A percentile compares a stretch with the other conserved stretches of the same genome.
Conservation (phyloP, 2,888 invertebrate genomes). For the Phortica magna region DNA sequence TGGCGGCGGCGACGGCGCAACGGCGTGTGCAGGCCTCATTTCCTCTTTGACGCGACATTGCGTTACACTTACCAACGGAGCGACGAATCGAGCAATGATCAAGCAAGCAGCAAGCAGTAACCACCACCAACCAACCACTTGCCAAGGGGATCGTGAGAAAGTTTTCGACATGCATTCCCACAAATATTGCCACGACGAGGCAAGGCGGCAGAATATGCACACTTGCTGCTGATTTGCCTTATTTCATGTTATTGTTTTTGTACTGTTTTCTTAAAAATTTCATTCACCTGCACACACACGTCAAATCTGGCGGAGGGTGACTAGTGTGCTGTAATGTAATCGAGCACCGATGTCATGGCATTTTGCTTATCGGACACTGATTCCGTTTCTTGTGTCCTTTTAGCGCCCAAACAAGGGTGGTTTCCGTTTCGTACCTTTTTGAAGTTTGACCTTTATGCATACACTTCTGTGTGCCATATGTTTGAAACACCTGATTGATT, state of each 20-base stretch:
- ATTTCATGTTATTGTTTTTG: slow-evolving; percentile 55
- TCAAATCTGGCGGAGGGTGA: slow-evolving; percentile 49
- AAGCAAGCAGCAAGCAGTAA: slow-evolving; percentile 36
- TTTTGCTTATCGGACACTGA: slow-evolving; percentile 43
- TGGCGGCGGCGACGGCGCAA: slow-evolving; percentile 26
- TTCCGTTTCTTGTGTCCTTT: slow-evolving; percentile 40
- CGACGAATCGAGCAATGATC: slow-evolving; percentile 25
- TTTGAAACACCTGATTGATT: slow-evolving; percentile 5
- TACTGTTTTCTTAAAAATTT: slow-evolving; percentile 57
- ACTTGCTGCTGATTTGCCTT: slow-evolving; percentile 30
- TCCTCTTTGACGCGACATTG: slow-evolving; percentile 72
- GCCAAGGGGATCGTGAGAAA: slow-evolving; percentile 77
- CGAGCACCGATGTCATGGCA: slow-evolving; percentile 51
- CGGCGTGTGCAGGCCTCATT: slow-evolving; percentile 61
- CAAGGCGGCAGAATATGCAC: slow-evolving; percentile 18
- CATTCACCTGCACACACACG: slow-evolving; percentile 64
- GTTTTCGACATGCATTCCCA: slow-evolving; percentile 77
- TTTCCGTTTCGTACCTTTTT: slow-evolving; percentile 41
- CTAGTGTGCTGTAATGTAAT: slow-evolving; percentile 51
- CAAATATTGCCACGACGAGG: slow-evolving; percentile 65
- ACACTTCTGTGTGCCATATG: slow-evolving; percentile 37
- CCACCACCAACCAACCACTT: slow-evolving; percentile 51
- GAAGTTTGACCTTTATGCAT: slow-evolving; percentile 20
- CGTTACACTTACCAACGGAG: slow-evolving; percentile 61
- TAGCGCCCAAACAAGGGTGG: slow-evolving; percentile 57